Evolutionary conservation across 2,797 vertebrate genomes (phyloP).

Genomic region (Clarias pachynema): DNA sequence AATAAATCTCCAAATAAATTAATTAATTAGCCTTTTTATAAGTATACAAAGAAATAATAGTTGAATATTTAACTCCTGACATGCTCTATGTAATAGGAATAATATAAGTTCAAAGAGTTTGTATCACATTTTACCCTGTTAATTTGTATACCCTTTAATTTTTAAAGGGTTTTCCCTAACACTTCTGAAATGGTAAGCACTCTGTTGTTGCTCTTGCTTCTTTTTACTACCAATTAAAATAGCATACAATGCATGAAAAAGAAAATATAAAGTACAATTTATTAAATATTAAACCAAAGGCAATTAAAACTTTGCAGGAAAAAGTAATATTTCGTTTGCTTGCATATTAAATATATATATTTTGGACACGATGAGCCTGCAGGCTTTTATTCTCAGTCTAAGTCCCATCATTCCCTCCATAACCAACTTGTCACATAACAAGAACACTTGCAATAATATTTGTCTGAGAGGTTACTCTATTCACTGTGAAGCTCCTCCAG

Average conservation of each 20-base stretch:
- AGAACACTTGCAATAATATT: slow-evolving; percentile 88
- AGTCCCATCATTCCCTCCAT: slow-evolving; percentile 64
- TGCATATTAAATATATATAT: not conserved
- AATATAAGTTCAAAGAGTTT: no score
- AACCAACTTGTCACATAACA: slow-evolving; percentile 74
- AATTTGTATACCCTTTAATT: no score
- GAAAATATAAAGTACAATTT: not conserved
- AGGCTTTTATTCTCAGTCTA: slow-evolving; percentile 18
- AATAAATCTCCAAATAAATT: no score
- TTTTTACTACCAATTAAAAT: not conserved
- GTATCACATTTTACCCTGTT: no score
- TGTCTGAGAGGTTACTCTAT: slow-evolving; percentile 74
- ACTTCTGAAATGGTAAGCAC: not conserved
- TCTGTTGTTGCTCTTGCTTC: not conserved
- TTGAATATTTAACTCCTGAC: no score
- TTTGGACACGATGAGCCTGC: slow-evolving; percentile 1
- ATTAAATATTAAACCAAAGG: not conserved
- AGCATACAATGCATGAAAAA: not conserved
- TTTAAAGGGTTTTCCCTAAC: no score
- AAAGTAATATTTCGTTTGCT: not conserved
- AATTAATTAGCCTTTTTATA: no score
- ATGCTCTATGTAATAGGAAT: no score
- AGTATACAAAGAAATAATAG: no score
- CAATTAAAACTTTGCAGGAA: not conserved
- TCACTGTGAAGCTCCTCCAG: slow-evolving; percentile 72